phyloP scores from a whole-genome alignment of 1,140 invertebrate genomes.

The Philopotamus ludificatus region DNA sequence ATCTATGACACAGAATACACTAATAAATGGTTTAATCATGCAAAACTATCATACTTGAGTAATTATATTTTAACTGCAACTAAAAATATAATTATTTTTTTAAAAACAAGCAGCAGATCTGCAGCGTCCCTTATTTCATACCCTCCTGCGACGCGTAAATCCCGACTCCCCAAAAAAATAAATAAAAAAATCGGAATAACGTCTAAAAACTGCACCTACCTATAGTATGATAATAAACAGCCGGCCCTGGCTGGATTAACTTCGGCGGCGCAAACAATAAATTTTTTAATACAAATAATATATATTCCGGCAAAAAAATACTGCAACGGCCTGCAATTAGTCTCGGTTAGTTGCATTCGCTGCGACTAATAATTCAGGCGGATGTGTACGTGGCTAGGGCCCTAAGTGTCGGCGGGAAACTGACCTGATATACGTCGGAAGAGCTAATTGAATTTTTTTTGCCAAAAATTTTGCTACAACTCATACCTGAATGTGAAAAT shows the following conservation, averaged over 20 bases:
- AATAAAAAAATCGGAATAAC: not conserved
- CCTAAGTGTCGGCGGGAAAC: not conserved
- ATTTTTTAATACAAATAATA: not conserved
- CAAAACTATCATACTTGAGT: too few relatives aligned
- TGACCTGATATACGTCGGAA: too few relatives aligned
- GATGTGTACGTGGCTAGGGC: too few relatives aligned
- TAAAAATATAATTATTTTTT: too few relatives aligned
- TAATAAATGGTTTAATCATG: too few relatives aligned
- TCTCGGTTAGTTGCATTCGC: conserved; percentile 12
- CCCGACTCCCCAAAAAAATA: not conserved
- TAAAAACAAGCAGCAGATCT: too few relatives aligned
- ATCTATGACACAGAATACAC: too few relatives aligned
- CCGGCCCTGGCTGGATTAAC: not conserved
- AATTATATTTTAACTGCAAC: too few relatives aligned
- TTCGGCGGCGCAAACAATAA: not conserved
- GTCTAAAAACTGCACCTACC: not conserved
- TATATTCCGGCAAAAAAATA: not conserved
- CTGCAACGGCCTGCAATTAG: conserved; percentile 8
- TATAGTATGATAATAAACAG: not conserved
- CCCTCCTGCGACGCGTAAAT: not conserved
- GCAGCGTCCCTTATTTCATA: too few relatives aligned
- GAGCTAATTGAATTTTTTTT: too few relatives aligned
- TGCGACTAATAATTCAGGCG: not conserved
- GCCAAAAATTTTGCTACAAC: not conserved
- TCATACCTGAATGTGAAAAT: too few relatives aligned